phyloP scores from a whole-genome alignment of 2,888 invertebrate genomes.

The Stegana nigrithorax region DNA sequence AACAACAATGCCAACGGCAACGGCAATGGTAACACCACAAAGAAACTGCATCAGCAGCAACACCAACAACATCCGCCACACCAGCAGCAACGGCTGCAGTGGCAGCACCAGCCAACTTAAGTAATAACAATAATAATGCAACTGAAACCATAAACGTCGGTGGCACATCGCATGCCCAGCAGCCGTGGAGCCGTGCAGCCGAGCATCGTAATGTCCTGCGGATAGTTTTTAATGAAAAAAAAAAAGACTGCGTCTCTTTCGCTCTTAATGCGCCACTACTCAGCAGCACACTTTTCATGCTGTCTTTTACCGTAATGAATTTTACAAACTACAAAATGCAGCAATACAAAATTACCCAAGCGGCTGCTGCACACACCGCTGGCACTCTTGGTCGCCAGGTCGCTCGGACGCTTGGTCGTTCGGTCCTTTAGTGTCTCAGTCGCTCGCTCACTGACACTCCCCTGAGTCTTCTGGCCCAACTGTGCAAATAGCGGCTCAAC shows the following conservation, averaged over 20 bases:
- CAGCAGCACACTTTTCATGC: too few species aligned
- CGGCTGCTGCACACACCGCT: too few species aligned
- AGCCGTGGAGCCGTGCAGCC: too few species aligned
- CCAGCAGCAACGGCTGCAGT: background rate
- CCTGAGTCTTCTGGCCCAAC: background rate
- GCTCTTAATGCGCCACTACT: too few species aligned
- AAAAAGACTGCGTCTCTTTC: too few species aligned
- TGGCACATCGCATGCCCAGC: too few species aligned
- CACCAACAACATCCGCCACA: background rate
- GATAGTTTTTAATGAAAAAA: constrained; percentile 8
- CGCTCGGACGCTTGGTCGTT: background rate
- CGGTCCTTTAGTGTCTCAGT: background rate
- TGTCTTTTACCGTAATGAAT: too few species aligned
- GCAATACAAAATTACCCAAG: too few species aligned
- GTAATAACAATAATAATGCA: too few species aligned
- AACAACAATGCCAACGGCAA: background rate
- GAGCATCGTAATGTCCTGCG: background rate
- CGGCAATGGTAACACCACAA: too few species aligned
- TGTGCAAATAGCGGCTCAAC: background rate
- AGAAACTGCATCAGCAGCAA: too few species aligned
- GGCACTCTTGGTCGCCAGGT: background rate
- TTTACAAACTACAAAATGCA: too few species aligned
- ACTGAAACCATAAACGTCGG: background rate
- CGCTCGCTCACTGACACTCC: background rate
- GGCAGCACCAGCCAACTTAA: background rate